phyloP scores from a whole-genome alignment of 2,113 vertebrate species.

The Sylvia atricapilla region DNA sequence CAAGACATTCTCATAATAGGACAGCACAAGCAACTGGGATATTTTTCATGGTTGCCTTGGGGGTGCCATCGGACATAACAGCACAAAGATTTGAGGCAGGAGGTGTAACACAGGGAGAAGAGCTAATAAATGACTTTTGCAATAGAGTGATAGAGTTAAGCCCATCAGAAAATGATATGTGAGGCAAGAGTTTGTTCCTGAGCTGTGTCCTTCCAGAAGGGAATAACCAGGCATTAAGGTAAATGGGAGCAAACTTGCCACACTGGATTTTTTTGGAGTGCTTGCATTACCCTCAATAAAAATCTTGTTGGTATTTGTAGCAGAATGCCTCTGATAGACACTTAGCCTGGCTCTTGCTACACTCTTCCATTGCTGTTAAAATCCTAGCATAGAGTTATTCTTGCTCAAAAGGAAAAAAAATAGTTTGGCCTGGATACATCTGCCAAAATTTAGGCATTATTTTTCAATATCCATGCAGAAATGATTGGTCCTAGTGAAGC shows the following conservation, averaged over 20 bases:
- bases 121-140: neutral
- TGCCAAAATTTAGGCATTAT: neutral
- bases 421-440: neutral
- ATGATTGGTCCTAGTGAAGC: neutral
- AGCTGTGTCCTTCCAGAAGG: neutral
- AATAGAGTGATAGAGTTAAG: neutral
- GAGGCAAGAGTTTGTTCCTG: neutral
- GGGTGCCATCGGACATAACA: neutral
- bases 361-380: neutral
- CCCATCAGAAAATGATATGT: neutral
- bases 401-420: neutral
- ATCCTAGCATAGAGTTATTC: neutral
- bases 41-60: neutral
- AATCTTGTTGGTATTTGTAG: slow-evolving; percentile 39
- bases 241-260: slow-evolving; percentile 37
- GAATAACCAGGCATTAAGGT: neutral
- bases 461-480: neutral
- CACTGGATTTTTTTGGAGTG: slow-evolving; percentile 34
- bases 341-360: neutral
- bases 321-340: neutral
- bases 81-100: neutral
- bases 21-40: neutral
- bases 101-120: neutral
- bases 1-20: neutral
- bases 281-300: slow-evolving; percentile 3